Evolutionary conservation across 2,797 vertebrate genomes (phyloP).

Genomic region (Melanotaenia parkinsoni): DNA sequence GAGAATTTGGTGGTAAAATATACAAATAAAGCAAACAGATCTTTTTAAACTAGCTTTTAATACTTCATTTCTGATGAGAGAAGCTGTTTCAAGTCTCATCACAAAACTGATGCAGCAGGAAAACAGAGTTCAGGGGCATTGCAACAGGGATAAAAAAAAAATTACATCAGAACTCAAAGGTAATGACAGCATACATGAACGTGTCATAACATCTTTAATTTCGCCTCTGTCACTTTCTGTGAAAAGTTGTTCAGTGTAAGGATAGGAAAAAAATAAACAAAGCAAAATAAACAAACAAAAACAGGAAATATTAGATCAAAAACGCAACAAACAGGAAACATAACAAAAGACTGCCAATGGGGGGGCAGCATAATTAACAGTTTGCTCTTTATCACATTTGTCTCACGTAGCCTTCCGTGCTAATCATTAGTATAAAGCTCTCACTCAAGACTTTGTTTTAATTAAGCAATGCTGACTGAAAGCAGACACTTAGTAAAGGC

Average conservation of each 20-base stretch:
- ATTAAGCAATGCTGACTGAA: not conserved
- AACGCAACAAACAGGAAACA: not conserved
- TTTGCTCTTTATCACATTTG: not conserved
- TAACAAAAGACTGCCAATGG: not conserved
- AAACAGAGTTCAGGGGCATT: not conserved
- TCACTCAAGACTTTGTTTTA: not conserved
- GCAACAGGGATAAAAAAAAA: not conserved
- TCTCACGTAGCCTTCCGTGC: not conserved
- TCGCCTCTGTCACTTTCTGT: no score
- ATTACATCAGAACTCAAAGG: not conserved
- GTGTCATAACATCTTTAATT: no score
- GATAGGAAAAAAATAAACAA: no score
- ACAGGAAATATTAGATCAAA: not conserved
- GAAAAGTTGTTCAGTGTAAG: no score
- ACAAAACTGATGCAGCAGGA: constrained; percentile 24
- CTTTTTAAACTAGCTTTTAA: constrained; percentile 19
- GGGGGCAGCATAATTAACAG: not conserved
- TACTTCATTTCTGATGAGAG: constrained; percentile 35
- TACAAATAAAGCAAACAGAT: not conserved
- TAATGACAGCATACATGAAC: no score
- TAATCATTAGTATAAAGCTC: not conserved
- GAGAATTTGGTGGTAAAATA: not conserved
- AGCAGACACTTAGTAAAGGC: not conserved
- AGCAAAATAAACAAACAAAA: not conserved
- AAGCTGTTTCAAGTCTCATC: constrained; percentile 30